These are phyloP conservation scores for Microcebus griseorufus DNA, from an alignment of 2,113 vertebrate species.

Conservation along the genomic window DNA sequence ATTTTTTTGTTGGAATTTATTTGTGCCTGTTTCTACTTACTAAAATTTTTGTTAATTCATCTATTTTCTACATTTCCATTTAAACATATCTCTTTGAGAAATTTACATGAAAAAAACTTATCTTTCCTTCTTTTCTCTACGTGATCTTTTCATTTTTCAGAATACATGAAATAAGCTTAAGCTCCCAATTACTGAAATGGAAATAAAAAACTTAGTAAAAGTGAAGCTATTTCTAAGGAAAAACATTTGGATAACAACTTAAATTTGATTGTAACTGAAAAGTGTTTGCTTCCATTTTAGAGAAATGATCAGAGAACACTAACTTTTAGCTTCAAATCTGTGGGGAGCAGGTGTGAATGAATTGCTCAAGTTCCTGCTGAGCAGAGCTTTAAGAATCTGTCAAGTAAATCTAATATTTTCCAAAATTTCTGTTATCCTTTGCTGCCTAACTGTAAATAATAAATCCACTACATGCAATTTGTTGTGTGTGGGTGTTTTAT, in stretches of 20 bases:
- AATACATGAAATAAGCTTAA: neutral
- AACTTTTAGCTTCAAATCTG: neutral
- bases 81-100: neutral
- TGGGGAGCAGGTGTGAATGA: neutral
- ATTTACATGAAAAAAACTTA: neutral
- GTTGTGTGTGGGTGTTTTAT: neutral
- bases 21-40: neutral
- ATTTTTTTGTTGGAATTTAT: neutral
- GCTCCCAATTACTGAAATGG: neutral
- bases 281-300: neutral
- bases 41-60: neutral
- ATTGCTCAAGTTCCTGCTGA: neutral
- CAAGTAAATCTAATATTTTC: neutral
- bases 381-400: slow-evolving; percentile 28
- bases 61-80: neutral
- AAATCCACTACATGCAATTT: neutral
- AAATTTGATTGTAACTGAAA: neutral
- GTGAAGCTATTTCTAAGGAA: neutral
- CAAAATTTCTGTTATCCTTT: neutral
- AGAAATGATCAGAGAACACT: neutral
- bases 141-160: neutral
- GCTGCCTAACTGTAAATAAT: neutral
- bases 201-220: neutral
- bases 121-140: neutral
- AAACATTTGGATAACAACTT: neutral